Evolutionary conservation across 2,888 invertebrate species (phyloP).

Genomic region (Selenia dentaria): DNA sequence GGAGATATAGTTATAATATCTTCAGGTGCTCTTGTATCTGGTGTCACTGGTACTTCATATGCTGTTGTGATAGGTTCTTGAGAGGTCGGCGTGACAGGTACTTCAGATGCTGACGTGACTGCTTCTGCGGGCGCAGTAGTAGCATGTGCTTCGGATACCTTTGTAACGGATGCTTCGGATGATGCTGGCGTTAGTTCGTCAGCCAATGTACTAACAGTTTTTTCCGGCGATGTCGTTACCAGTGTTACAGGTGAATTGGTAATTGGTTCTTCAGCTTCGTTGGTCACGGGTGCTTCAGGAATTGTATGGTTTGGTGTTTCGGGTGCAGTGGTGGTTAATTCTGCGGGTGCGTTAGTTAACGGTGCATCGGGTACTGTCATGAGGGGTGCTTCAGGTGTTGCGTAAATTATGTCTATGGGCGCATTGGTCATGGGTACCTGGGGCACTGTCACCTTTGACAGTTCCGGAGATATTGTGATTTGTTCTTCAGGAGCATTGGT

Average conservation of each 20-base stretch:
- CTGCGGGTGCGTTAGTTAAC: neutral
- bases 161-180: neutral
- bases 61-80: neutral
- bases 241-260: neutral
- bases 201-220: neutral
- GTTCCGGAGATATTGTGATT: no score
- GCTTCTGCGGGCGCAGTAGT: neutral
- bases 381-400: neutral
- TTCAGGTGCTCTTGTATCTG: neutral
- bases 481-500: slow-evolving; percentile 41
- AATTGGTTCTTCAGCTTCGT: neutral
- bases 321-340: neutral
- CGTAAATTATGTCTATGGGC: no score
- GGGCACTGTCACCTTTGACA: no score
- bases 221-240: slow-evolving; percentile 2
- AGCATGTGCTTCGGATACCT: neutral
- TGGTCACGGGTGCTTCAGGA: neutral
- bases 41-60: neutral
- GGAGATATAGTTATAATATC: neutral
- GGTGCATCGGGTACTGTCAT: neutral
- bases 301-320: no score
- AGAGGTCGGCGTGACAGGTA: neutral
- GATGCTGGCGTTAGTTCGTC: neutral
- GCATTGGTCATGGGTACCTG: no score
- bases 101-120: neutral